Conservation (phyloP, 1,140 invertebrate species). For the Drosophila virilis region DNA sequence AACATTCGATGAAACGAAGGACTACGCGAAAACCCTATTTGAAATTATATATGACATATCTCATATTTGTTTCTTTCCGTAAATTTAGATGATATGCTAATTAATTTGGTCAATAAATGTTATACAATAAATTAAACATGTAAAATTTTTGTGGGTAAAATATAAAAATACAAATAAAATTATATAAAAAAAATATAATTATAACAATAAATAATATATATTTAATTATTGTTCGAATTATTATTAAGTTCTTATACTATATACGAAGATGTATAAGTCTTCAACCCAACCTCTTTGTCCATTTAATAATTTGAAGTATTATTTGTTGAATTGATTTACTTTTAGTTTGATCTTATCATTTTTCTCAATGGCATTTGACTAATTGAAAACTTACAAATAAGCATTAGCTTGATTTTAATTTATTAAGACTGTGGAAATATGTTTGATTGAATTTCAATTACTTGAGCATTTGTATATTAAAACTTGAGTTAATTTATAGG, state of each 20-base stretch:
- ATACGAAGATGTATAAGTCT: background rate
- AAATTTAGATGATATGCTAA: too few relatives aligned
- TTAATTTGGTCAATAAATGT: too few relatives aligned
- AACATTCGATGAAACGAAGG: too few relatives aligned
- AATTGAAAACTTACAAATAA: background rate
- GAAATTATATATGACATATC: too few relatives aligned
- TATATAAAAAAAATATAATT: background rate
- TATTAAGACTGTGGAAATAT: background rate
- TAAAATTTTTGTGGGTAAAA: too few relatives aligned
- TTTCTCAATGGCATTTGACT: background rate
- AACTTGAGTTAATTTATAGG: slow-evolving; percentile 6
- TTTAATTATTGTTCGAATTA: background rate
- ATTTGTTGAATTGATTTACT: background rate
- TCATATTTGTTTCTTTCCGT: too few relatives aligned
- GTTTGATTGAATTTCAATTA: slow-evolving; percentile 19
- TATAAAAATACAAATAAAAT: background rate
- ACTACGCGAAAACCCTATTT: too few relatives aligned
- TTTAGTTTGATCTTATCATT: background rate
- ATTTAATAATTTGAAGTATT: background rate
- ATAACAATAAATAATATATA: background rate
- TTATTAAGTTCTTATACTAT: background rate
- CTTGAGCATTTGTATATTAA: slow-evolving; percentile 2
- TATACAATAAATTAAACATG: too few relatives aligned
- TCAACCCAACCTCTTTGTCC: background rate
- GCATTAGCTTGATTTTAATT: too few relatives aligned